Evolutionary conservation across 2,113 vertebrate genomes (phyloP).

Genomic region (Lophius piscatorius): DNA sequence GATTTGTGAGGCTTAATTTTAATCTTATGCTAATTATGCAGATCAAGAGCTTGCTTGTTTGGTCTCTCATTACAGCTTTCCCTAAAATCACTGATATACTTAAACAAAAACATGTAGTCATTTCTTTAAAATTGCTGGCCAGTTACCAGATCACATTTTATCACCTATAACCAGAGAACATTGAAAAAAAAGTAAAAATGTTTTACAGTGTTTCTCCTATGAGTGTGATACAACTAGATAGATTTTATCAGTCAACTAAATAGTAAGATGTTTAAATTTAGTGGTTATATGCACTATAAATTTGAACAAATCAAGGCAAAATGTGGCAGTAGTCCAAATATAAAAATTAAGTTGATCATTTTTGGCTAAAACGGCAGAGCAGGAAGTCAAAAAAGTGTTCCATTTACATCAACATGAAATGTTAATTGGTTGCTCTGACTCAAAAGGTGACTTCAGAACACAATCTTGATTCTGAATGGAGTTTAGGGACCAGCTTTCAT

Average conservation of each 20-base stretch:
- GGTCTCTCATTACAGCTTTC: not conserved
- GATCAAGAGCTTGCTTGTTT: constrained; percentile 17
- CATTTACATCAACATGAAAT: not conserved
- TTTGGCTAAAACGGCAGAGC: not conserved
- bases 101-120: not conserved
- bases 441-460: not conserved
- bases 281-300: too few relatives aligned
- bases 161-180: not conserved
- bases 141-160: not conserved
- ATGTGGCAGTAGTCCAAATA: too few relatives aligned
- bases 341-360: too few relatives aligned
- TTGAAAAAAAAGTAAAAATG: not conserved
- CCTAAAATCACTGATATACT: not conserved
- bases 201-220: not conserved
- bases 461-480: not conserved
- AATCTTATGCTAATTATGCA: constrained; percentile 18
- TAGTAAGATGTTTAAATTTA: too few relatives aligned
- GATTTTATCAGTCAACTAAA: too few relatives aligned
- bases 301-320: too few relatives aligned
- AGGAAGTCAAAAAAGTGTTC: not conserved
- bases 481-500: not conserved
- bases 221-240: too few relatives aligned
- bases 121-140: not conserved
- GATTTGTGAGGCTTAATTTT: constrained; percentile 21
- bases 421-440: not conserved